Percentiles rank a stretch among this genome's conserved stretches.
Evolutionary conservation across 2,797 vertebrate genomes (phyloP).

Genomic region (Remorina albescens): DNA sequence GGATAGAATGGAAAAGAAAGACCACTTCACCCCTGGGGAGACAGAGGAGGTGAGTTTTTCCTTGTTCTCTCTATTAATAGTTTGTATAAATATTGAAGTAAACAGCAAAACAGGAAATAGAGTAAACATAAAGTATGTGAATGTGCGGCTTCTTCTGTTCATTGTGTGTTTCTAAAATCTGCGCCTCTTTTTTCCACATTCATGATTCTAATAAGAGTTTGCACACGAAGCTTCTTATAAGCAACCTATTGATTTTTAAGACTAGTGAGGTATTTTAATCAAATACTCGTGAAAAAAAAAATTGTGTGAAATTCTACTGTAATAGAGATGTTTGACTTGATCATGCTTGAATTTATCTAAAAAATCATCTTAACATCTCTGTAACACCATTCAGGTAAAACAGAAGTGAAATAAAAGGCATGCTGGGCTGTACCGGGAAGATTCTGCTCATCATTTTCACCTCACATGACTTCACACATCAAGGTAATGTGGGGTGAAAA

Average conservation of each 20-base stretch:
- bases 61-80: constrained; percentile 48
- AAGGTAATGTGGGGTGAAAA: neutral
- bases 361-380: neutral
- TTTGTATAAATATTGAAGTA: constrained; percentile 41
- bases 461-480: neutral
- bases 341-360: neutral
- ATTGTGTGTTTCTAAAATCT: neutral
- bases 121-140: constrained; percentile 35
- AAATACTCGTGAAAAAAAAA: neutral
- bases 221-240: neutral
- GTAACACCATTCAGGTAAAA: neutral
- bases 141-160: constrained; percentile 25
- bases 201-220: neutral
- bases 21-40: constrained; percentile 43
- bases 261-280: neutral
- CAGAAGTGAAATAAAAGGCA: neutral
- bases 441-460: neutral
- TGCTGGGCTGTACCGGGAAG: neutral
- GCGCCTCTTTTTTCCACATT: neutral
- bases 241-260: neutral
- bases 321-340: neutral
- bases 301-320: neutral
- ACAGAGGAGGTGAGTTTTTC: constrained; percentile 41
- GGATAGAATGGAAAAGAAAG: constrained; percentile 52
- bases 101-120: constrained; percentile 40